These are phyloP conservation scores for Esox niger DNA, from an alignment of 2,113 vertebrate genomes.

Conservation along the genomic window DNA sequence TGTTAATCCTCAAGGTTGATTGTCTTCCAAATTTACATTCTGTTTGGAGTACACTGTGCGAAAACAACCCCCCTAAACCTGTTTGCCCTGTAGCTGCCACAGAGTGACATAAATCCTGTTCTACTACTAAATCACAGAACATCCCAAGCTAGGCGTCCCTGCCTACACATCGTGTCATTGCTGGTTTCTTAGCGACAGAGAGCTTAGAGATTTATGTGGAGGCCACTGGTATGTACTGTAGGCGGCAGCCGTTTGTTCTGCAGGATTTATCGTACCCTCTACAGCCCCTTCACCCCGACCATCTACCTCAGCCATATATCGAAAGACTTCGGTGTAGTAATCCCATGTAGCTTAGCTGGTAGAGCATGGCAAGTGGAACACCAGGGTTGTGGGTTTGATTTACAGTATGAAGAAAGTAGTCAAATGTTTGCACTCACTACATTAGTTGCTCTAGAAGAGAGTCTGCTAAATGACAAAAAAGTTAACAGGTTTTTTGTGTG, in stretches of 20 bases:
- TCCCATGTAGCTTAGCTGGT: neutral
- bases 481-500: too few species aligned
- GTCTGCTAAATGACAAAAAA: too few species aligned
- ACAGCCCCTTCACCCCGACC: neutral
- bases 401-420: too few species aligned
- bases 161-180: constrained; percentile 4
- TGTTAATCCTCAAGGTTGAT: too few species aligned
- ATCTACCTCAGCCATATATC: neutral
- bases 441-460: too few species aligned
- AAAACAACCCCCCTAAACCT: constrained; percentile 39
- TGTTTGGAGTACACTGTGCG: constrained; percentile 41
- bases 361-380: neutral
- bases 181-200: constrained; percentile 24
- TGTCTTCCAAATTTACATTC: too few species aligned
- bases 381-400: too few species aligned
- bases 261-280: neutral
- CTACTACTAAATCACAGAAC: constrained; percentile 39
- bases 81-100: neutral
- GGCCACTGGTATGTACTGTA: constrained; percentile 6
- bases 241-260: constrained; percentile 20
- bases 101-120: constrained; percentile 44
- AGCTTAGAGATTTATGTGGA: constrained; percentile 42
- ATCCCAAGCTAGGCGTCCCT: neutral
- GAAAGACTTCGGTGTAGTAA: too few species aligned
- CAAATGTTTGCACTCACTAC: too few species aligned